Base-by-base conservation (phyloP, 2,797 vertebrate genomes). In the Protosalanx chinensis region DNA sequence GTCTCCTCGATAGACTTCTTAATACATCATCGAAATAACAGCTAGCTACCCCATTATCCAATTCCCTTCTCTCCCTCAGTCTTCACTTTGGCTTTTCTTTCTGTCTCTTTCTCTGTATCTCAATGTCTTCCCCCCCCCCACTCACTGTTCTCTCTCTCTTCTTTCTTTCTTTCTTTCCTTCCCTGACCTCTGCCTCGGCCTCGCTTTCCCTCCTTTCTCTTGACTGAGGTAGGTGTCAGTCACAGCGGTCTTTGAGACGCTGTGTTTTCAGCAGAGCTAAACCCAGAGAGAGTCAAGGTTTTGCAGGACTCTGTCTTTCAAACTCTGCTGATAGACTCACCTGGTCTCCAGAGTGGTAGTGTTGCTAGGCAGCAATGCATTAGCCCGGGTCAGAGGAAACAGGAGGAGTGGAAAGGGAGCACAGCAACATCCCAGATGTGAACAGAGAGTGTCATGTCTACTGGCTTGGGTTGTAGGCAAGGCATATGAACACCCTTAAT, bases 131-230 rank as follows among this genome's bases (percentile, higher is more conserved):
- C 33, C 53, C 6, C 23, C 41, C 18, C 60, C 30, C 18, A 30
- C 32, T 5, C 7, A 51, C 30, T 63, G 13, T 23, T 23, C 66
- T 64, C 72, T 74, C 77, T 67, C 79, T 62, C 56, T 32, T 32
- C 56, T 74, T 3, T 41, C 27, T 67, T 56, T 33, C 16, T 49
- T 30, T 33, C 35, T 61, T 13, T 30, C 59, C n/a, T 58, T 41
- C 32, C 46, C 32, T 10, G 59, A 46, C 57, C 6, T 41, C 60
- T 70, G 51, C 32, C 20, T 53, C 30, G 89, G 89, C 80, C 78
- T 83, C 87, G 88, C 6, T 53, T 46, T 56, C 51, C 51, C 68
- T 75, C 33, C 35, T 57, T 5, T 59, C 5, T 27, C 23, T 27
- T 68, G 1, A 37, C 12, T 27, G 23, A 27, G 23, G 23, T 27